Conservation (phyloP, 1,140 invertebrate genomes). For the Sesamia nonagrioides region DNA sequence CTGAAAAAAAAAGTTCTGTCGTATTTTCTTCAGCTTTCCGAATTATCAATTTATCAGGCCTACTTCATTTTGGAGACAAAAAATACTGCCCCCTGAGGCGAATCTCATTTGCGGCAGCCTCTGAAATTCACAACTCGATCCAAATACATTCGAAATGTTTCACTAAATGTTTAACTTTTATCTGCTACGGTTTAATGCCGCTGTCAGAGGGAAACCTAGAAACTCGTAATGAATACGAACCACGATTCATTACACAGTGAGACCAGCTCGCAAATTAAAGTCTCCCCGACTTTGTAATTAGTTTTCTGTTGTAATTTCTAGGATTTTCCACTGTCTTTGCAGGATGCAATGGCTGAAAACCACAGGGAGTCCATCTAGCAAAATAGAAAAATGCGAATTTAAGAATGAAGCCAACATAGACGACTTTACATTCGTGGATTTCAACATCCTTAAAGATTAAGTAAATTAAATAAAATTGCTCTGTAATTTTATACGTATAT, state of each 20-base stretch:
- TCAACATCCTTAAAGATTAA: constrained; percentile 78
- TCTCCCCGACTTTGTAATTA: constrained; percentile 23
- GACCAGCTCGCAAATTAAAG: constrained; percentile 32
- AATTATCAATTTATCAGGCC: no score
- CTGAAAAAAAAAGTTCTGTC: not conserved
- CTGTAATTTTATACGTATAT: not conserved
- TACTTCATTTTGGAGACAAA: constrained; percentile 6
- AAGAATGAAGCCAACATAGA: constrained; percentile 88
- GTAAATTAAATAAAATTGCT: not conserved
- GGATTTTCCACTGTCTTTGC: constrained; percentile 56
- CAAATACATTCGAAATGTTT: constrained; percentile 12
- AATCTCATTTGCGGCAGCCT: constrained; percentile 22
- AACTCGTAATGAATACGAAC: constrained; percentile 40
- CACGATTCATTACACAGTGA: constrained; percentile 30
- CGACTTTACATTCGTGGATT: constrained; percentile 77
- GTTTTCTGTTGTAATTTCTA: constrained; percentile 25
- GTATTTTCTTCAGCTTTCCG: not conserved
- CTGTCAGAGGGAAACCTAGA: constrained; percentile 2
- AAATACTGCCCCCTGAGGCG: constrained; percentile 32
- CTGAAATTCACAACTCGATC: constrained; percentile 8
- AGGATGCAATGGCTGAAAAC: constrained; percentile 91
- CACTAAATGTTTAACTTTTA: constrained; percentile 28
- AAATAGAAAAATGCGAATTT: constrained; percentile 91
- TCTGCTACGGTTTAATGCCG: constrained; percentile 8
- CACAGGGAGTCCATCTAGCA: constrained; percentile 90